Evolutionary conservation across 2,888 invertebrate species (phyloP).

Genomic region (Beris chalybata): DNA sequence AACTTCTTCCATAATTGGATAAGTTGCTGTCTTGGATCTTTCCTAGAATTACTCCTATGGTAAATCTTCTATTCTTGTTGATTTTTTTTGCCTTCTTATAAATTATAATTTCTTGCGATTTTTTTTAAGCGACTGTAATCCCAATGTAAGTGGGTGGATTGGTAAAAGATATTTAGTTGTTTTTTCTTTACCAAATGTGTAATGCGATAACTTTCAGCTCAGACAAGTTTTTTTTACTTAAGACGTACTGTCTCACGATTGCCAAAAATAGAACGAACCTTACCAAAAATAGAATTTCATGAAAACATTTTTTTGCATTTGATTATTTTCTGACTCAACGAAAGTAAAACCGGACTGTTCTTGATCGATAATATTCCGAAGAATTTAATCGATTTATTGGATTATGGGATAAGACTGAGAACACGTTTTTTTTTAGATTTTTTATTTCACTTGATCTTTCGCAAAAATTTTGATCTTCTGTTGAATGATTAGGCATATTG

Average conservation of each 20-base stretch:
- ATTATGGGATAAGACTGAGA: too few species aligned
- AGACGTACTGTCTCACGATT: constrained; percentile 21
- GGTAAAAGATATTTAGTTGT: too few species aligned
- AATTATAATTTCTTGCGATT: too few species aligned
- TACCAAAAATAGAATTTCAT: constrained; percentile 18
- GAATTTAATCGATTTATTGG: not conserved
- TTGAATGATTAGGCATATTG: too few species aligned
- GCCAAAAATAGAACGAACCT: constrained; percentile 23
- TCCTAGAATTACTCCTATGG: constrained; percentile 12
- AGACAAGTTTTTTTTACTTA: constrained; percentile 11
- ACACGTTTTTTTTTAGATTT: too few species aligned
- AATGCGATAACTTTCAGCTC: too few species aligned
- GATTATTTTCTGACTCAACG: not conserved
- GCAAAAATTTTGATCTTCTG: too few species aligned
- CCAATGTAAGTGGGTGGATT: too few species aligned
- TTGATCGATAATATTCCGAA: not conserved
- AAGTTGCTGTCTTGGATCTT: constrained; percentile 19
- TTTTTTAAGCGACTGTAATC: too few species aligned
- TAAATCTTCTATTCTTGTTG: constrained; percentile 18
- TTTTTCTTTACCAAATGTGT: too few species aligned
- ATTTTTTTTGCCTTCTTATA: not conserved
- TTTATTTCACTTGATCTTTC: too few species aligned
- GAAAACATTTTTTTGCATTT: not conserved
- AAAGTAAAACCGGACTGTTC: constrained; percentile 2
- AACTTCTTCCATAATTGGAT: constrained; percentile 29